phyloP scores from a whole-genome alignment of 35 echinoderm and acorn worm species.

The Stichopus chloronotus region DNA sequence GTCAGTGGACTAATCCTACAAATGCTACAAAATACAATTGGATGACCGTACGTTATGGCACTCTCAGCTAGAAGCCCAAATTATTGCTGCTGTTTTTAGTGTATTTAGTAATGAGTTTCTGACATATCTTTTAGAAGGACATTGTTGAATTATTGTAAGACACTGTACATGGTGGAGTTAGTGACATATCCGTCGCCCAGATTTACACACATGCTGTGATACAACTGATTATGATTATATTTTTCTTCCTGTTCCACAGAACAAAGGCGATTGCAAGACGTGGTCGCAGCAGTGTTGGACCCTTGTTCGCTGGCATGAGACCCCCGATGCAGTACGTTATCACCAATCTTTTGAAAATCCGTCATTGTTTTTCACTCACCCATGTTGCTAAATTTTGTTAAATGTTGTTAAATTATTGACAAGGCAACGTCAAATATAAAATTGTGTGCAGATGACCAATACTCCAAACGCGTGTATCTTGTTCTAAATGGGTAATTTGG shows the following conservation, averaged over 20 bases:
- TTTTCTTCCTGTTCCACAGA: not conserved
- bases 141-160: too few relatives aligned
- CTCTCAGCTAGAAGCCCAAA: too few relatives aligned
- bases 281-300: conserved; percentile 24
- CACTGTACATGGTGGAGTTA: too few relatives aligned
- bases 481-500: not conserved
- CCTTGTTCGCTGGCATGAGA: conserved; percentile 9
- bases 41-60: too few relatives aligned
- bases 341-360: not conserved
- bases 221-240: too few relatives aligned
- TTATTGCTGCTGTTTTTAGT: too few relatives aligned
- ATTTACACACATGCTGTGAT: too few relatives aligned
- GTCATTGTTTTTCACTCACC: not conserved
- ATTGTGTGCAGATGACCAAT: not conserved
- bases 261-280: conserved; percentile 9
- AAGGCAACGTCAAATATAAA: not conserved
- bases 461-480: not conserved
- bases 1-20: too few relatives aligned
- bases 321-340: conserved; percentile 20
- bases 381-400: not conserved
- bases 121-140: too few relatives aligned
- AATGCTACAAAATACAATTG: too few relatives aligned
- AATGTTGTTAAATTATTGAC: not conserved
- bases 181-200: too few relatives aligned
- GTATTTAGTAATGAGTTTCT: too few relatives aligned